A percentile compares a stretch with the other conserved stretches of the same genome.
Evolutionary conservation across 2,797 vertebrate genomes (phyloP).

Genomic region (Anableps anableps): DNA sequence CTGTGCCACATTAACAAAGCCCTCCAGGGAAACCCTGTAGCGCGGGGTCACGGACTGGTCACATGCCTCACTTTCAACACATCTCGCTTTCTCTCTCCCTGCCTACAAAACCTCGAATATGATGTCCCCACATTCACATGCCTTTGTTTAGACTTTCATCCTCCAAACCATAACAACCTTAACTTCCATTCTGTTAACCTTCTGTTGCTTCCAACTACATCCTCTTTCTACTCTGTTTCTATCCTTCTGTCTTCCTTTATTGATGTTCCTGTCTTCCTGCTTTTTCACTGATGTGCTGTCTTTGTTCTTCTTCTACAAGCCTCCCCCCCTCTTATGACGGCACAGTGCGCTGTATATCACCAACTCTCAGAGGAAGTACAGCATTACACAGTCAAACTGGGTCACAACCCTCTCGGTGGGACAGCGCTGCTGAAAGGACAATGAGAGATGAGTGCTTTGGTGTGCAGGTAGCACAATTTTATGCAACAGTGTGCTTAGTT

Average conservation of each 20-base stretch:
- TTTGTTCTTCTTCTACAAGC: conserved; percentile 15
- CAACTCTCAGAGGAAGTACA: conserved; percentile 34
- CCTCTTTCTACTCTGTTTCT: not conserved
- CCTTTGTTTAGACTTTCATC: conserved; percentile 25
- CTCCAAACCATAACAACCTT: conserved; percentile 8
- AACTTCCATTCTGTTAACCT: not conserved
- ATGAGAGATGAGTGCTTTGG: conserved; percentile 29
- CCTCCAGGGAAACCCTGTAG: conserved; percentile 73
- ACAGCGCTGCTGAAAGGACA: conserved; percentile 44
- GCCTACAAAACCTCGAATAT: conserved; percentile 40
- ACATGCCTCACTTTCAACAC: conserved; percentile 69
- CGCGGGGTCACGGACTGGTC: conserved; percentile 73
- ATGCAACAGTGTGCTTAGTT: conserved; percentile 15
- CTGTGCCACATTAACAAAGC: conserved; percentile 76
- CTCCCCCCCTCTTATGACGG: conserved; percentile 34
- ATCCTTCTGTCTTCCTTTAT: not conserved
- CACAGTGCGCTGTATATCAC: conserved; percentile 41
- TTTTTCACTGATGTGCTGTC: conserved; percentile 9
- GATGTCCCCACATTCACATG: conserved; percentile 42
- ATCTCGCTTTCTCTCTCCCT: conserved; percentile 45
- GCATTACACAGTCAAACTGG: conserved; percentile 71
- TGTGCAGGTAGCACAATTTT: conserved; percentile 27
- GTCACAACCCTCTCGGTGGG: conserved; percentile 68
- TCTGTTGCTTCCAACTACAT: conserved; percentile 4
- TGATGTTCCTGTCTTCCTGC: not conserved